A percentile compares a stretch with the other conserved stretches of the same genome.
Conservation (phyloP, 2,113 vertebrate genomes). For the Arvicanthis niloticus region DNA sequence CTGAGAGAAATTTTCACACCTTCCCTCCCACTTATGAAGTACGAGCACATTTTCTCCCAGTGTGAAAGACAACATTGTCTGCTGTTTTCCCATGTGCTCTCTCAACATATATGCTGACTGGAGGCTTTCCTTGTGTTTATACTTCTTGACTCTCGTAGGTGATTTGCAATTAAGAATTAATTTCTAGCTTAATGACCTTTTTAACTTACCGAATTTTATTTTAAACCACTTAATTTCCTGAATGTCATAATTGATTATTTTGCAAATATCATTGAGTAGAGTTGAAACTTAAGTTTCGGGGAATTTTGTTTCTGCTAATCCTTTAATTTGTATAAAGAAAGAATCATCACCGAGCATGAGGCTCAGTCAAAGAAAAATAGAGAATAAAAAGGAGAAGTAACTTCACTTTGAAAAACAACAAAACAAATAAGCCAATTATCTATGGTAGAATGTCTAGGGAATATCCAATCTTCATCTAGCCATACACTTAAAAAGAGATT, state of each 20-base stretch:
- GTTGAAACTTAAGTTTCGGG: neutral
- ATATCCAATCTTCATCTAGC: neutral
- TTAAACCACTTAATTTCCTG: neutral
- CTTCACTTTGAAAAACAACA: neutral
- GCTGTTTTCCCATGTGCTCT: neutral
- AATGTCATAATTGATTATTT: conserved; percentile 26
- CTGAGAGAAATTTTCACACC: neutral
- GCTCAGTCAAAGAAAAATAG: neutral
- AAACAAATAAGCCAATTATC: neutral
- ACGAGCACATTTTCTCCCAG: neutral
- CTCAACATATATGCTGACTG: neutral
- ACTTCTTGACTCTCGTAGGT: neutral
- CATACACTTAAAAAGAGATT: neutral
- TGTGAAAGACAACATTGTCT: neutral
- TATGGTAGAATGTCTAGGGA: neutral
- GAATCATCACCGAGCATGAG: neutral
- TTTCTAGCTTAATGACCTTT: conserved; percentile 30
- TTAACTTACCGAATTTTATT: conserved; percentile 20
- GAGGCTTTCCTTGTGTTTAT: neutral
- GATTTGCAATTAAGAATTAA: neutral
- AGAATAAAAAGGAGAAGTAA: neutral
- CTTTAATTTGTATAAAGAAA: neutral
- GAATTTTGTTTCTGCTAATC: neutral
- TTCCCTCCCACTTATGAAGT: neutral
- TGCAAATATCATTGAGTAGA: neutral